Evolutionary conservation across 1,140 invertebrate species (phyloP).

Genomic region (Conus betulinus): DNA sequence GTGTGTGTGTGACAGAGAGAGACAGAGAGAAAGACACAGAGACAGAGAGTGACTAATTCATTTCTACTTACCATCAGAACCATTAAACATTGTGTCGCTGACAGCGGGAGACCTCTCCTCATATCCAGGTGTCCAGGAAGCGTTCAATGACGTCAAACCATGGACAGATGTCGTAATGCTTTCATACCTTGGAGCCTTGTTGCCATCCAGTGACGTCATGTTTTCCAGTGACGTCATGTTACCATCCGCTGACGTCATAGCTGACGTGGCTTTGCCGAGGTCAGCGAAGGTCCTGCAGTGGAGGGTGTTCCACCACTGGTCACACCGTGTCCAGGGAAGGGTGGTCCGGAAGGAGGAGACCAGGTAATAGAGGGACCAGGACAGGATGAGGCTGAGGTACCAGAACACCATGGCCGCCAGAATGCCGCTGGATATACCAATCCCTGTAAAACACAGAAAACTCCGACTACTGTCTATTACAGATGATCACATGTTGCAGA

Average conservation of each 20-base stretch:
- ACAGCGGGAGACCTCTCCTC: no score
- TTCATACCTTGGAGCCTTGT: no score
- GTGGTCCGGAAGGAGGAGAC: conserved; percentile 74
- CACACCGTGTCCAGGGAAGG: conserved; percentile 85
- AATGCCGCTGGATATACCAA: conserved; percentile 1
- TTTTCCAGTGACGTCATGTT: background rate
- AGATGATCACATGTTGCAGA: no score
- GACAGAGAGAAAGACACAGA: no score
- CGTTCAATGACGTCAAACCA: no score
- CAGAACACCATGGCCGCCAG: conserved; percentile 18
- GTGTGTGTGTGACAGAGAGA: no score
- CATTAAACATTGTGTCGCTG: no score
- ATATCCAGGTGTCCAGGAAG: no score
- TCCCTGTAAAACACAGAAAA: conserved; percentile 51
- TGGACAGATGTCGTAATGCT: no score
- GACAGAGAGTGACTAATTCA: no score
- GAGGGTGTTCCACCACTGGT: conserved; percentile 70
- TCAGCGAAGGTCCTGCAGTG: conserved; percentile 3
- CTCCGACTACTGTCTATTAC: no score
- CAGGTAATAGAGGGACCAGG: conserved; percentile 95
- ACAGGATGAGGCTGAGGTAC: conserved; percentile 94
- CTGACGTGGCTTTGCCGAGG: background rate
- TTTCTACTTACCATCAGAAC: no score
- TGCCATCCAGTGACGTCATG: background rate
- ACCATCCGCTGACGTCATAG: background rate